A percentile compares a stretch with the other conserved stretches of the same genome.
Evolutionary conservation across 1,140 invertebrate species (phyloP).

Genomic region (Colletes latitarsis): DNA sequence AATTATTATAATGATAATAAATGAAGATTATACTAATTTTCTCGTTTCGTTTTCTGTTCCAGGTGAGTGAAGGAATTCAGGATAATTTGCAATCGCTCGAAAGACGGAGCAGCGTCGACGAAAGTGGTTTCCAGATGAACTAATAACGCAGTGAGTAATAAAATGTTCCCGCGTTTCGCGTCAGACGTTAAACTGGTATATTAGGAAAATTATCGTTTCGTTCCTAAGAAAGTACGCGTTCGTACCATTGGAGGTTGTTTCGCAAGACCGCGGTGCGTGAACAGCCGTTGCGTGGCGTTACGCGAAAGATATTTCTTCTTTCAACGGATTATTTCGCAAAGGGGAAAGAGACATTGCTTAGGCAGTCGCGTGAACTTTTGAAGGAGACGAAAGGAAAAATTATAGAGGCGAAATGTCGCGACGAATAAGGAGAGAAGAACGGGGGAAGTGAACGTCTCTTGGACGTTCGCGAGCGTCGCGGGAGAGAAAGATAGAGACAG

Average conservation of each 20-base stretch:
- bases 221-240: neutral
- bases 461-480: neutral
- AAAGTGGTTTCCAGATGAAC: neutral
- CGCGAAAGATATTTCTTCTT: constrained; percentile 19
- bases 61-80: constrained; percentile 2
- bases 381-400: constrained; percentile 43
- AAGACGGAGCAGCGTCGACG: neutral
- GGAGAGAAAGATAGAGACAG: neutral
- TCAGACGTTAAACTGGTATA: neutral
- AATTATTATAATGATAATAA: too few relatives aligned
- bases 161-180: neutral
- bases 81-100: neutral
- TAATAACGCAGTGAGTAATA: constrained; percentile 1
- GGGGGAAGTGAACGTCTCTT: constrained; percentile 58
- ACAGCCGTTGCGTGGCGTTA: neutral
- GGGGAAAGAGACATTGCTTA: constrained; percentile 40
- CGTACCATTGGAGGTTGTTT: neutral
- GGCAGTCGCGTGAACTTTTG: constrained; percentile 57
- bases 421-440: constrained; percentile 43
- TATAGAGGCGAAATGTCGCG: constrained; percentile 50
- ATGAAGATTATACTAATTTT: too few relatives aligned
- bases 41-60: neutral
- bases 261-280: constrained; percentile 11
- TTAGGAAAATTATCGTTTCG: constrained; percentile 12
- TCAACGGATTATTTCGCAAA: constrained; percentile 53